A percentile compares a stretch with the other conserved stretches of the same genome.
phyloP scores from a whole-genome alignment of 2,888 invertebrate species.

The Pseudococcus viburni region DNA sequence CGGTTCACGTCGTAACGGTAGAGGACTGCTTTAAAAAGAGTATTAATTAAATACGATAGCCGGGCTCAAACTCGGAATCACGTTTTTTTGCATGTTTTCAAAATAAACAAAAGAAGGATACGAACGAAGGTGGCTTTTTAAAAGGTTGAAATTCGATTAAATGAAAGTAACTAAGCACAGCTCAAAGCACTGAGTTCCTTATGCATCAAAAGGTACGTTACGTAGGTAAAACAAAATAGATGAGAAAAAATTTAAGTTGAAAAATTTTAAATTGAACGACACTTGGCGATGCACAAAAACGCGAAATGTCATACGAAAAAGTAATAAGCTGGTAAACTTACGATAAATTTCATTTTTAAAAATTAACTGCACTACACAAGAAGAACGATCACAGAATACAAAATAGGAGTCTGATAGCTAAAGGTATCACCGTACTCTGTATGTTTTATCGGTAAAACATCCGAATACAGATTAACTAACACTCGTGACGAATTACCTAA shows the following conservation, averaged over 20 bases:
- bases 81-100: constrained; percentile 36
- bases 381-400: neutral
- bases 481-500: constrained; percentile 49
- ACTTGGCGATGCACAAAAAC: neutral
- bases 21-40: neutral
- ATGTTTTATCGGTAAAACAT: constrained; percentile 56
- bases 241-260: neutral
- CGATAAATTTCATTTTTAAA: constrained; percentile 41
- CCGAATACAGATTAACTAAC: constrained; percentile 59
- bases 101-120: constrained; percentile 32
- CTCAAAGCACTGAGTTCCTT: neutral
- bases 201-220: neutral
- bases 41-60: constrained; percentile 35
- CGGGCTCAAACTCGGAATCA: neutral
- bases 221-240: neutral
- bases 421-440: constrained; percentile 30
- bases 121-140: neutral
- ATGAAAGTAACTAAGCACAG: neutral
- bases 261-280: neutral
- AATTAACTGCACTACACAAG: neutral
- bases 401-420: neutral
- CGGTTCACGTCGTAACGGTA: constrained; percentile 25
- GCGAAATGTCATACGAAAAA: neutral
- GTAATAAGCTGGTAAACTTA: constrained; percentile 15
- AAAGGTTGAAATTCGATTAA: constrained; percentile 36